A percentile compares a stretch with the other conserved stretches of the same genome.
Conservation (phyloP, 2,797 vertebrate species). For the Myripristis jacobus region DNA sequence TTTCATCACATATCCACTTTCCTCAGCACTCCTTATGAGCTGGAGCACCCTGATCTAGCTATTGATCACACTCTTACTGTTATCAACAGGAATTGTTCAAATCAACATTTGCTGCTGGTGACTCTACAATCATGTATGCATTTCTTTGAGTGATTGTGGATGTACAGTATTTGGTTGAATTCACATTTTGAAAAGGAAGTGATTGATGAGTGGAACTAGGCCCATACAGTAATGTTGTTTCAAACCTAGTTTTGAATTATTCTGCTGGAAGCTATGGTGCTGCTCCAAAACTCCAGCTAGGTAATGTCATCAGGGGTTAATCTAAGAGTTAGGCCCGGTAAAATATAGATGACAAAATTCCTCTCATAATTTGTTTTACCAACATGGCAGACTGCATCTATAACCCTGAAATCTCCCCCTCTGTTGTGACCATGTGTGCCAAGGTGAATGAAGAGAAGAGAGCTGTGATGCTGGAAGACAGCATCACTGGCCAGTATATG, state of each 20-base stretch:
- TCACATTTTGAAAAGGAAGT: constrained; percentile 13
- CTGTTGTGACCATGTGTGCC: constrained; percentile 70
- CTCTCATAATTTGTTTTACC: constrained; percentile 64
- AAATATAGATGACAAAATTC: constrained; percentile 64
- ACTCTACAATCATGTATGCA: constrained; percentile 52
- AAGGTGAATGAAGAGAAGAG: constrained; percentile 14
- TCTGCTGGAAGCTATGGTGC: constrained; percentile 62
- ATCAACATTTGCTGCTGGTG: constrained; percentile 61
- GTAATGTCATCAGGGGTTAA: constrained; percentile 25
- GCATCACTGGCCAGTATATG: constrained; percentile 32
- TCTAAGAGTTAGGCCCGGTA: constrained; percentile 23
- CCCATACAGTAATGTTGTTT: constrained; percentile 18
- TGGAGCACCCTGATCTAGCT: constrained; percentile 12
- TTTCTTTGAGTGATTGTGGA: constrained; percentile 48
- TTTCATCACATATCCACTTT: constrained; percentile 36
- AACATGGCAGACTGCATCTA: constrained; percentile 43
- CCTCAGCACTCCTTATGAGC: constrained; percentile 30
- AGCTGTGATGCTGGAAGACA: constrained; percentile 14
- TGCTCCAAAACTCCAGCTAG: constrained; percentile 39
- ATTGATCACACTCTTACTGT: not conserved
- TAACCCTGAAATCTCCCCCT: constrained; percentile 58
- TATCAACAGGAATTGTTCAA: constrained; percentile 7
- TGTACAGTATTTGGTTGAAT: constrained; percentile 48
- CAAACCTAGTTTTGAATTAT: constrained; percentile 47
- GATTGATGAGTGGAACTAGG: constrained; percentile 17